These are phyloP conservation scores for Zaprionus ghesquierei DNA, from an alignment of 1,140 invertebrate species.

Conservation along the genomic window DNA sequence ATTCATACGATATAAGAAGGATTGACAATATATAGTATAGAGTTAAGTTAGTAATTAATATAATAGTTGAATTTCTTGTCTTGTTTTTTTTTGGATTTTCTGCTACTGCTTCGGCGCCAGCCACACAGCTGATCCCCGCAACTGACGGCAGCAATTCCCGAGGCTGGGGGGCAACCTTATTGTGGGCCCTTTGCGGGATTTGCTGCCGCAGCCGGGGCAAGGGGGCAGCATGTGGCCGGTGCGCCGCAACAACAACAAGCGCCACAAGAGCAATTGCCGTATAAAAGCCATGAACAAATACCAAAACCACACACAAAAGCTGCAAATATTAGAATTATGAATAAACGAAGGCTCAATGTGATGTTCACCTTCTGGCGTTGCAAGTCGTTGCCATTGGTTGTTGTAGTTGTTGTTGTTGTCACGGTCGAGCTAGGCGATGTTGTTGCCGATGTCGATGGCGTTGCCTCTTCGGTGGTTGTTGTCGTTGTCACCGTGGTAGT, in stretches of 20 bases:
- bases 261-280: slow-evolving; percentile 51
- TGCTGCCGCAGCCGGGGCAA: slow-evolving; percentile 14
- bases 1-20: slow-evolving; percentile 7
- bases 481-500: slow-evolving; percentile 59
- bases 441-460: slow-evolving; percentile 33
- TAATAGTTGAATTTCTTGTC: slow-evolving; percentile 41
- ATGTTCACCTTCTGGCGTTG: slow-evolving; percentile 81
- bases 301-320: slow-evolving; percentile 83
- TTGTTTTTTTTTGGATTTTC: slow-evolving; percentile 23
- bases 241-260: slow-evolving; percentile 60
- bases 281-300: slow-evolving; percentile 82
- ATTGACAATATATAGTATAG: slow-evolving; percentile 24
- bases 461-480: slow-evolving; percentile 48
- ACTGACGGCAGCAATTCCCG: not conserved
- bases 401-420: slow-evolving; percentile 61
- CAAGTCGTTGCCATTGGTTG: slow-evolving; percentile 55
- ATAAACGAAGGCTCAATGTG: slow-evolving; percentile 81
- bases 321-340: slow-evolving; percentile 80
- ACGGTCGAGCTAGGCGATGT: slow-evolving; percentile 48
- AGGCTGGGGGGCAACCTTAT: slow-evolving; percentile 37
- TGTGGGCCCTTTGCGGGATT: slow-evolving; percentile 46
- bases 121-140: slow-evolving; percentile 6
- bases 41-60: slow-evolving; percentile 38
- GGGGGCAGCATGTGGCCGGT: slow-evolving; percentile 24
- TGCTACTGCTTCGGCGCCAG: slow-evolving; percentile 25